Base-by-base conservation (phyloP, 2,888 invertebrate genomes). In the Euplagia quadripunctaria region DNA sequence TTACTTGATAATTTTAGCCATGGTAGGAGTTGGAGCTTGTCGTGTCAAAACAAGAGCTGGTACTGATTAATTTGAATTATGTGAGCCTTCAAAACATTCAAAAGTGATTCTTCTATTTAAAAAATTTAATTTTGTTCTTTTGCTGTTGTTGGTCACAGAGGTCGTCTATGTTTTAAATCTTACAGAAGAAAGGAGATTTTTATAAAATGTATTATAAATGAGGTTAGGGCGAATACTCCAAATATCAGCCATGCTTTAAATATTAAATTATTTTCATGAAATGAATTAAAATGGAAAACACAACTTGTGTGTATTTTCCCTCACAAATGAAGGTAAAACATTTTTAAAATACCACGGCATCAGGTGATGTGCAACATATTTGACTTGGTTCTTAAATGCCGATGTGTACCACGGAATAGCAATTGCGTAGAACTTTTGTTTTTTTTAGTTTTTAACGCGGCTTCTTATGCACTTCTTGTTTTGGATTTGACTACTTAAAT, bases 1-100 rank as follows among this genome's bases (percentile, higher is more conserved):
- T 91, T 84, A 93, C 91, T 93, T 92, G 88, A 90, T 90, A 92
- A 88, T 92, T 94, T 92, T 70, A 84, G 90, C 92, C 94, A 94
- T 94, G 89, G 87, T 90, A 90, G 85, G 81, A 81, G 83, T 75
- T 11, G 17, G 83, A 81, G 80, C 82, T 83, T 88, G 88, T 85
- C 68, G 83, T 85, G 83, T 76, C 77, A 77, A 87, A 88, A 90
- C 89, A 90, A 90, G 88, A 84, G 88, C 79, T 86, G 83, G 74
- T 76, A 79, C 80, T 79, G 78, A 76, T 17, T 41, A 17, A 51
- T 77, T 80, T 79, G 58, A 75, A 75, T 86, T 88, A 78, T 85
- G 86, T 82, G 82, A 85, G 79, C 63, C 87, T 87, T 81, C 69
- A 31, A 76, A 76, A 46, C 46, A 46, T 64, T 42, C 46, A n/a